Evolutionary conservation across 2,113 vertebrate genomes (phyloP).

Genomic region (Macaca fascicularis): DNA sequence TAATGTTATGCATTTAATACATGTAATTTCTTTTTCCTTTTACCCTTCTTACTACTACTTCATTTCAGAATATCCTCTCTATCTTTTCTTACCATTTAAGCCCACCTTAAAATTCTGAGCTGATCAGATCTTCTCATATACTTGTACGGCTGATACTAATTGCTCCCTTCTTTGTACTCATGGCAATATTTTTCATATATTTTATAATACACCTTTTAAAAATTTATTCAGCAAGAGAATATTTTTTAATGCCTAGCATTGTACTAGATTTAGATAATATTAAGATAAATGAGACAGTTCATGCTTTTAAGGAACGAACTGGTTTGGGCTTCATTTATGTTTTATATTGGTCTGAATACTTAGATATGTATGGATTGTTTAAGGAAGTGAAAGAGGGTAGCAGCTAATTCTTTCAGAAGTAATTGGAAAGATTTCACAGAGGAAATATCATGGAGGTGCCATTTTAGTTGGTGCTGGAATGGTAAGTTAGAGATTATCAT

Average conservation of each 20-base stretch:
- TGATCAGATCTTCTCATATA: neutral
- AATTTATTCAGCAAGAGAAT: neutral
- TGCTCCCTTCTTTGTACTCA: neutral
- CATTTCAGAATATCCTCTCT: neutral
- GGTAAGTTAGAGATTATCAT: neutral
- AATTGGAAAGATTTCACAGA: neutral
- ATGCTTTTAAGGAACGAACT: neutral
- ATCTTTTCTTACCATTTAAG: neutral
- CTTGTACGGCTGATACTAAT: neutral
- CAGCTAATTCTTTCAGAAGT: neutral
- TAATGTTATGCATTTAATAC: neutral
- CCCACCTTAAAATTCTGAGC: neutral
- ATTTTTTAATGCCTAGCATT: neutral
- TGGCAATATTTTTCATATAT: neutral
- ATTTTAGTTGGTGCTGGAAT: slow-evolving; percentile 32
- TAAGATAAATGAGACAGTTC: neutral
- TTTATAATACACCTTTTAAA: neutral
- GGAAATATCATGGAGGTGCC: neutral
- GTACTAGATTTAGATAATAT: neutral
- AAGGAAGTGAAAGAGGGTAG: neutral
- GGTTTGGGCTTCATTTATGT: neutral
- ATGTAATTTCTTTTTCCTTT: neutral
- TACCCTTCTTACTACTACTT: neutral
- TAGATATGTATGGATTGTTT: neutral
- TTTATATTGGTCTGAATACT: neutral